Conservation (phyloP, 2,888 invertebrate species). For the Dolichopus griseipennis region DNA sequence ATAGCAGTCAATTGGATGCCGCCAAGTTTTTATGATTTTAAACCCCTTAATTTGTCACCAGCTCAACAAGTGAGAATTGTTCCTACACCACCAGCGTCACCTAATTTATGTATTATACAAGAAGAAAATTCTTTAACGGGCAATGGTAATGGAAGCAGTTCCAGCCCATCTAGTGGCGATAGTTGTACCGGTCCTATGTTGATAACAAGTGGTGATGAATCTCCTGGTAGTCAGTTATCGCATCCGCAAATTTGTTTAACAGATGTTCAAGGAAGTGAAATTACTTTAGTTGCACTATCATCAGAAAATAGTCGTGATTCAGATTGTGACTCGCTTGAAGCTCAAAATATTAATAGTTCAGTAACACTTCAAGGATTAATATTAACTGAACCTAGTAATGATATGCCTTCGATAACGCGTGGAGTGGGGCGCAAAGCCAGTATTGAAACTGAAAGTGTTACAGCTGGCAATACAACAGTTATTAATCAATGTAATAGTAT, state of each 20-base stretch:
- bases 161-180: slow-evolving; percentile 31
- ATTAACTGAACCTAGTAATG: slow-evolving; percentile 64
- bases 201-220: slow-evolving; percentile 19
- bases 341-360: slow-evolving; percentile 32
- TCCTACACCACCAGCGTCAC: slow-evolving; percentile 42
- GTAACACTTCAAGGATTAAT: slow-evolving; percentile 48
- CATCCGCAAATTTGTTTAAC: slow-evolving; percentile 88
- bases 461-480: slow-evolving; percentile 17
- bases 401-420: slow-evolving; percentile 70
- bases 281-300: slow-evolving; percentile 63
- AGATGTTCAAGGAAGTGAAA: slow-evolving; percentile 79
- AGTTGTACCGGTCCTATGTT: neutral
- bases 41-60: slow-evolving; percentile 41
- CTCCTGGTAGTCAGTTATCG: slow-evolving; percentile 32
- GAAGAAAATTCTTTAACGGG: slow-evolving; percentile 55
- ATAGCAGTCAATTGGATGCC: slow-evolving; percentile 32
- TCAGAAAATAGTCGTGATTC: slow-evolving; percentile 67
- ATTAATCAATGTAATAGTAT: neutral
- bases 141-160: slow-evolving; percentile 38
- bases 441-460: slow-evolving; percentile 48
- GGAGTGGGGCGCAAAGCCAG: slow-evolving; percentile 66
- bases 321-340: slow-evolving; percentile 57
- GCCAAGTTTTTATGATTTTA: slow-evolving; percentile 37
- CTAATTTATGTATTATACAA: slow-evolving; percentile 65
- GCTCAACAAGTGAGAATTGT: slow-evolving; percentile 41